Percentiles rank a stretch among this genome's conserved stretches.
Evolutionary conservation across 64 coral and sea anemone genomes (phyloP).

Genomic region (Anthopleura sola): DNA sequence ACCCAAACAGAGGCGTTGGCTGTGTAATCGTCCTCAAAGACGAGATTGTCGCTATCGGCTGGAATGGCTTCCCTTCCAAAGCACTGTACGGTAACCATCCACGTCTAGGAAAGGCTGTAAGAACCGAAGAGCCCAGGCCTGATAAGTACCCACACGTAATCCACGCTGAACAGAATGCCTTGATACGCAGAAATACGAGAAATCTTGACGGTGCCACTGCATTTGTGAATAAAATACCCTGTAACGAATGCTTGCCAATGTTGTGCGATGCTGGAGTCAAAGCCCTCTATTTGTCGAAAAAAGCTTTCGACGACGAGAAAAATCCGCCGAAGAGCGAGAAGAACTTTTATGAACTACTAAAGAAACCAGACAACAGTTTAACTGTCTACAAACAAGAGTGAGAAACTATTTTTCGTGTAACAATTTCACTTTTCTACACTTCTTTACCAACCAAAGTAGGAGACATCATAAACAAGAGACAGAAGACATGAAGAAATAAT

Average conservation of each 20-base stretch:
- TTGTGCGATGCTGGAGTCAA: slow-evolving; percentile 35
- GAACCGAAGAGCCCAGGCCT: neutral
- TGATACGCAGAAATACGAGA: slow-evolving; percentile 48
- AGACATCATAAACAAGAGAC: too few species aligned
- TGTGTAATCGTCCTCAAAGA: slow-evolving; percentile 9
- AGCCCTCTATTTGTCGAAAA: slow-evolving; percentile 4
- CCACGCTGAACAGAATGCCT: slow-evolving; percentile 76
- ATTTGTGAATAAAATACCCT: slow-evolving; percentile 53
- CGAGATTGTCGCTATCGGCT: slow-evolving; percentile 38
- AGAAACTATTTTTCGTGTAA: too few species aligned
- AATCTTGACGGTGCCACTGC: neutral
- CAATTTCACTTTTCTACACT: too few species aligned
- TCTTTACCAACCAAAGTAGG: too few species aligned
- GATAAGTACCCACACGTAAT: slow-evolving; percentile 67
- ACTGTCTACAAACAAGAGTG: neutral
- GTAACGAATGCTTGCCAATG: slow-evolving; percentile 56
- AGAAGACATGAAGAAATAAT: too few species aligned
- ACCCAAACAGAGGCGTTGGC: slow-evolving; percentile 51
- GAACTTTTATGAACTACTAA: neutral
- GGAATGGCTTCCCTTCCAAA: slow-evolving; percentile 49
- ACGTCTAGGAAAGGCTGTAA: neutral
- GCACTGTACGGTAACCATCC: slow-evolving; percentile 54
- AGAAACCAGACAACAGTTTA: neutral
- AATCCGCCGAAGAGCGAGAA: neutral
- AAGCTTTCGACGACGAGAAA: neutral